Conservation (phyloP, 1,140 invertebrate species). For the Paraescarpia echinospica region DNA sequence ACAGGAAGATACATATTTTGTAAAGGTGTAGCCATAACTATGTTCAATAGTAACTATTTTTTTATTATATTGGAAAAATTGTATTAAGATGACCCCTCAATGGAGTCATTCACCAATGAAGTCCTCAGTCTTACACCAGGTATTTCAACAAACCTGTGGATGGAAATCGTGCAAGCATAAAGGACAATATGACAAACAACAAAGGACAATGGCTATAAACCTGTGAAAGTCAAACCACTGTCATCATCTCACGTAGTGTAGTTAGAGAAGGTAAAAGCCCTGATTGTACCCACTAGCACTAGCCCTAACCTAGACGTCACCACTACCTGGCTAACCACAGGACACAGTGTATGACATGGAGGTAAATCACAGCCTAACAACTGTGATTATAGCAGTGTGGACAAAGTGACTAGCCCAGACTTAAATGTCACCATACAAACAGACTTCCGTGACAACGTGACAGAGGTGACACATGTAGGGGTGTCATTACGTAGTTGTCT, state of each 20-base stretch:
- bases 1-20: too few species aligned
- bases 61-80: too few species aligned
- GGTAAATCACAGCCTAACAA: background rate
- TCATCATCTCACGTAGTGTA: background rate
- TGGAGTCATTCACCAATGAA: too few species aligned
- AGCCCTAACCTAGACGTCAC: background rate
- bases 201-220: too few species aligned
- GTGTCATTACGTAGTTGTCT: background rate
- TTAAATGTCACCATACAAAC: background rate
- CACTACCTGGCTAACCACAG: background rate
- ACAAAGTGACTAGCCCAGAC: background rate
- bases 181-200: too few species aligned
- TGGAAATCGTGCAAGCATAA: too few species aligned
- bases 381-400: background rate
- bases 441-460: background rate
- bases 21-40: too few species aligned
- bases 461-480: background rate
- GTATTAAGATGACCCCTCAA: too few species aligned
- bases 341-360: background rate
- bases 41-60: too few species aligned
- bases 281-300: background rate
- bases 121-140: too few species aligned
- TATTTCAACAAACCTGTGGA: too few species aligned
- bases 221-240: too few species aligned
- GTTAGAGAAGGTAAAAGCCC: background rate